Conservation (phyloP, 1,140 invertebrate genomes). For the Stegodyphus dumicola region DNA sequence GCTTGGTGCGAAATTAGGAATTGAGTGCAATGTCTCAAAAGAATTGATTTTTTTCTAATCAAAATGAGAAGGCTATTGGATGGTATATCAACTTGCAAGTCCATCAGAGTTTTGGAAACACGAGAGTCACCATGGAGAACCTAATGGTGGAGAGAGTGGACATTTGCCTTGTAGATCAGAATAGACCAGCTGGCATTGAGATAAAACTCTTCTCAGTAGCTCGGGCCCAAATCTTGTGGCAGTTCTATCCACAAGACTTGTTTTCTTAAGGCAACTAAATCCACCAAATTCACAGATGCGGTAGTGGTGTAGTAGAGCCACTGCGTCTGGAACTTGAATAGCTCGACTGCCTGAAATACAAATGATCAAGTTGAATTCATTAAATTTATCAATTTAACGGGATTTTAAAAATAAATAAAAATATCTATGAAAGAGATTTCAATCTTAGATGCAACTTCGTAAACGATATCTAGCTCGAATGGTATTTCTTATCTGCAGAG, state of each 20-base stretch:
- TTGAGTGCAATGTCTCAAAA: no score
- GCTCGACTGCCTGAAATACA: conserved; percentile 67
- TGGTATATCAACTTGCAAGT: no score
- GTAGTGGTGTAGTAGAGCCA: conserved; percentile 92
- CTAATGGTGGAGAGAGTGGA: conserved; percentile 57
- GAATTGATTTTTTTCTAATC: no score
- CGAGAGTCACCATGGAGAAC: conserved; percentile 54
- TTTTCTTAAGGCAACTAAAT: conserved; percentile 81
- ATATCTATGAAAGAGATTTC: no score
- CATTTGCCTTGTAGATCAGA: conserved; percentile 38
- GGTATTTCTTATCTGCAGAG: no score
- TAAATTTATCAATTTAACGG: not conserved
- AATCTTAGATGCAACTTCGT: no score
- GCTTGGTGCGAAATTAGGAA: no score
- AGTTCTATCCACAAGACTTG: conserved; percentile 62
- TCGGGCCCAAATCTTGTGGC: conserved; percentile 44
- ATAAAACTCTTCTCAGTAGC: conserved; percentile 33
- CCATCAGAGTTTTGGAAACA: no score
- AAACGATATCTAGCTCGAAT: no score
- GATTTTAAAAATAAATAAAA: no score
- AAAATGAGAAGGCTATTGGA: no score
- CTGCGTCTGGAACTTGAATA: conserved; percentile 81
- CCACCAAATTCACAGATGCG: conserved; percentile 87
- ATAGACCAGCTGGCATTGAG: conserved; percentile 23
- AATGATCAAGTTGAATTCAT: conserved; percentile 1